phyloP scores from a whole-genome alignment of 2,113 vertebrate genomes.

The Grallaria varia region DNA sequence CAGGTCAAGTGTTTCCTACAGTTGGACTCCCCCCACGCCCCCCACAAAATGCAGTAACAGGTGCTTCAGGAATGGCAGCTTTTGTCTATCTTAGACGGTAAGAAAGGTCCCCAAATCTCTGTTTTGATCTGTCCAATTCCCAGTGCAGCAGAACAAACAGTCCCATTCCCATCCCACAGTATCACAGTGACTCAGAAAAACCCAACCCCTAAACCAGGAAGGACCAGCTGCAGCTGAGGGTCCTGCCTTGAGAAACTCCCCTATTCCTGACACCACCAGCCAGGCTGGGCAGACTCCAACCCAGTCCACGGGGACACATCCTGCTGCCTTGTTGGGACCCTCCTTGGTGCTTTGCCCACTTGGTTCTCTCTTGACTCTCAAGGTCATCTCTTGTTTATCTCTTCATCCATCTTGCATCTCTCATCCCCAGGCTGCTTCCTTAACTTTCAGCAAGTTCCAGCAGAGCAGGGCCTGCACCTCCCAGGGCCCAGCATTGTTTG shows the following conservation, averaged over 20 bases:
- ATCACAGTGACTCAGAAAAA: fast-evolving
- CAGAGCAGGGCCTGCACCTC: conserved; percentile 21
- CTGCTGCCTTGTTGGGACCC: not conserved
- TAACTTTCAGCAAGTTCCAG: conserved; percentile 62
- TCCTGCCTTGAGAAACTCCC: not conserved
- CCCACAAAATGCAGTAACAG: not conserved
- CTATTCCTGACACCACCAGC: fast-evolving
- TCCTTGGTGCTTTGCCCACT: not conserved
- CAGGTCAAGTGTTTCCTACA: not conserved
- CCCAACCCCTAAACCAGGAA: fast-evolving
- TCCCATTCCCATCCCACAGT: not conserved
- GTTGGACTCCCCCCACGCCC: not conserved
- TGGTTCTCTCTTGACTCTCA: conserved; percentile 4
- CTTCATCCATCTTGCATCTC: not conserved
- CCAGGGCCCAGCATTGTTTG: conserved; percentile 67
- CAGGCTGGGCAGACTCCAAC: not conserved
- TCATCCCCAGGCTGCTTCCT: conserved; percentile 20
- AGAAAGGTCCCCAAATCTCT: not conserved
- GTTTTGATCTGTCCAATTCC: fast-evolving
- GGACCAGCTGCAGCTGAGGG: not conserved
- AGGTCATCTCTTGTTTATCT: conserved; percentile 64
- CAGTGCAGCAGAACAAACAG: not conserved
- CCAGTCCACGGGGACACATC: no score
- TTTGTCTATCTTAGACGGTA: not conserved
- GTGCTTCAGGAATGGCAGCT: not conserved